phyloP scores from a whole-genome alignment of 1,140 invertebrate species.

The Zaprionus camerounensis region DNA sequence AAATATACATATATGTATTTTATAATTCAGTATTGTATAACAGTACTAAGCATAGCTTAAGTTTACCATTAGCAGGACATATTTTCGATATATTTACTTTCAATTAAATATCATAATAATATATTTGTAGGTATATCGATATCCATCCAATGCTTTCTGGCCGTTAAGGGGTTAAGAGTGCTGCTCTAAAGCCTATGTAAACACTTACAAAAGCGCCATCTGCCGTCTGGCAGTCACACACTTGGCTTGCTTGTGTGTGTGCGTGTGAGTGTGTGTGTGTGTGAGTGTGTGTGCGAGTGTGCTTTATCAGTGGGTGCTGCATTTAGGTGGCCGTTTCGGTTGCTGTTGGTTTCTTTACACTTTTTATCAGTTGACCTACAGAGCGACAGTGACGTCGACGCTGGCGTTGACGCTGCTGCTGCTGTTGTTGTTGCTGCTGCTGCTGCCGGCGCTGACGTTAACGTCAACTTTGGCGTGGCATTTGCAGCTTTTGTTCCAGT shows the following conservation, averaged over 20 bases:
- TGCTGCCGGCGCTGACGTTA: background rate
- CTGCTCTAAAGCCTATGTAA: constrained; percentile 34
- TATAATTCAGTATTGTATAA: too few species aligned
- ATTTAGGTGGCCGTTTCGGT: constrained; percentile 41
- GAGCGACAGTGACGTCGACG: constrained; percentile 32
- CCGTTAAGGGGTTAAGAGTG: constrained; percentile 38
- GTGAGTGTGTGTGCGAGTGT: background rate
- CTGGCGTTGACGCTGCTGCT: constrained; percentile 11
- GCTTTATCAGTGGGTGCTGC: constrained; percentile 38
- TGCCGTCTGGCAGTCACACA: constrained; percentile 22
- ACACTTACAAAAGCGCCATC: constrained; percentile 41
- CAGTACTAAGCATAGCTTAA: too few species aligned
- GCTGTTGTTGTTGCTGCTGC: background rate
- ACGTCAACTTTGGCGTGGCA: constrained; percentile 16
- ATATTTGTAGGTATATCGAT: background rate
- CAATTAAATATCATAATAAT: background rate
- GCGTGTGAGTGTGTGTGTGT: constrained; percentile 9
- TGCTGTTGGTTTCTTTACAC: constrained; percentile 48
- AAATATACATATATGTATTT: too few species aligned
- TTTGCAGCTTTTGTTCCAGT: constrained; percentile 45
- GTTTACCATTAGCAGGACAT: too few species aligned
- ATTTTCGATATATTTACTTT: background rate
- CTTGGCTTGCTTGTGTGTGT: background rate
- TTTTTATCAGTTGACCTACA: constrained; percentile 78
- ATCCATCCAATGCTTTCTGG: constrained; percentile 35